These are phyloP conservation scores for Adelphocoris suturalis DNA, from an alignment of 2,888 invertebrate genomes.

Conservation along the genomic window DNA sequence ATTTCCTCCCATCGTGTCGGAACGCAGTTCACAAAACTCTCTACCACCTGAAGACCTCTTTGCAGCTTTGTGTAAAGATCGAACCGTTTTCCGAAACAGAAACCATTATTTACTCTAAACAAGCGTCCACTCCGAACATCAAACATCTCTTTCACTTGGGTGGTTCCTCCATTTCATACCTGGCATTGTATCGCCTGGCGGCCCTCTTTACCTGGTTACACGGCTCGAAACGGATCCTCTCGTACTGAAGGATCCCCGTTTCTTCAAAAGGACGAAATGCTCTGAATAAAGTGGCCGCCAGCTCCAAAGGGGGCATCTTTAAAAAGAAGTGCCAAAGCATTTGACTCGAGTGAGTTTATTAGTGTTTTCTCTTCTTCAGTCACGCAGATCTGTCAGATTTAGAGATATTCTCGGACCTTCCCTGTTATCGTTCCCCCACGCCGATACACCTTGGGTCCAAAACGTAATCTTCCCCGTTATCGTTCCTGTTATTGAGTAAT, in stretches of 20 bases:
- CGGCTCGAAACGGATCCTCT: not conserved
- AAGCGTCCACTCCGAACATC: constrained; percentile 40
- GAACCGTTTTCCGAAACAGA: constrained; percentile 12
- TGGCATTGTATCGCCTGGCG: constrained; percentile 20
- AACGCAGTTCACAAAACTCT: no score
- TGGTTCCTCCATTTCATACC: constrained; percentile 13
- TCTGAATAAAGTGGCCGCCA: not conserved
- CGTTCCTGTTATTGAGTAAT: no score
- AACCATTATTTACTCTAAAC: constrained; percentile 53
- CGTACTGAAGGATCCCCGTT: not conserved
- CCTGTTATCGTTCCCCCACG: no score
- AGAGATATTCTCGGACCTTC: no score
- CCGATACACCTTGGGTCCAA: no score
- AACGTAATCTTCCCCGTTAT: no score
- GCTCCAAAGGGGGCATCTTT: no score
- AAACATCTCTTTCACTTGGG: constrained; percentile 30
- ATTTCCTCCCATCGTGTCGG: no score
- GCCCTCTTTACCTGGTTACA: constrained; percentile 48
- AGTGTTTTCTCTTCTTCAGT: no score
- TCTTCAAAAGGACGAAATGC: not conserved
- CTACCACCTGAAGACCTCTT: not conserved
- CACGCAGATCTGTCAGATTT: no score
- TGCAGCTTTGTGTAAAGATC: constrained; percentile 24
- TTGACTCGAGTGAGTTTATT: no score
- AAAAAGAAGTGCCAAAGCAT: no score